Base-by-base conservation (phyloP, 2,888 invertebrate genomes). In the Leistus spinibarbis region DNA sequence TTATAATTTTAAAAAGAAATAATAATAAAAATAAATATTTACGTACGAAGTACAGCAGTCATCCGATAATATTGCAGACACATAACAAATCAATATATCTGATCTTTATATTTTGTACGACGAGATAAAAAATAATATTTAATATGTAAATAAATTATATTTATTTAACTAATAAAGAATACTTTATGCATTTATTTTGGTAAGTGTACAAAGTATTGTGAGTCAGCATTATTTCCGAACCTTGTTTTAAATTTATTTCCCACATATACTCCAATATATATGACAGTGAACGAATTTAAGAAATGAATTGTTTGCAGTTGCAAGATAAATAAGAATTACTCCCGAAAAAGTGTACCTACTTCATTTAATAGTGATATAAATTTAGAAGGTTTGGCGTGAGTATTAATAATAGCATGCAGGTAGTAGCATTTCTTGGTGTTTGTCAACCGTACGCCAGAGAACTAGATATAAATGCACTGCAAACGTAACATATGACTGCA, bases 361-460 rank as follows among this genome's bases (percentile, higher is more conserved):
- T 20, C 17, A 60, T 20, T 60, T 60, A 60, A 60, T 60, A 60
- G 60, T 9, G 10, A 13, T 10, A 19, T 60, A 60, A 60, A 60
- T 60, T 60, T 60, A 19, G 20, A 16, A 20, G 60, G 7, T 40
- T 40, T 60, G 60, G 20, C 16, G 22, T 60, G 22, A 17, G 60
- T 17, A 60, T 60, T 60, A 60, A 60, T 60, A 60, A 20, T 60
- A 60, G 60, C 22, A 20, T n/a, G n/a, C 60, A 60, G 60, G 60
- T 60, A 60, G 22, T 17, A 60, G 20, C 60, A 60, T 60, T 40
- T 60, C 60, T 60, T 60, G 20, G 60, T 60, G 20, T 60, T 13
- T 64, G 70, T 70, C 70, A 63, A 70, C 10, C 23, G 63, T 70
- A 53, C 70, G 71, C 71, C 71, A 71, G 64, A 54, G 20, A 60